Evolutionary conservation across 2,888 invertebrate genomes (phyloP), one percentile per base, ranked within the genome.

Genomic region (Melangyna quadrimaculata): DNA sequence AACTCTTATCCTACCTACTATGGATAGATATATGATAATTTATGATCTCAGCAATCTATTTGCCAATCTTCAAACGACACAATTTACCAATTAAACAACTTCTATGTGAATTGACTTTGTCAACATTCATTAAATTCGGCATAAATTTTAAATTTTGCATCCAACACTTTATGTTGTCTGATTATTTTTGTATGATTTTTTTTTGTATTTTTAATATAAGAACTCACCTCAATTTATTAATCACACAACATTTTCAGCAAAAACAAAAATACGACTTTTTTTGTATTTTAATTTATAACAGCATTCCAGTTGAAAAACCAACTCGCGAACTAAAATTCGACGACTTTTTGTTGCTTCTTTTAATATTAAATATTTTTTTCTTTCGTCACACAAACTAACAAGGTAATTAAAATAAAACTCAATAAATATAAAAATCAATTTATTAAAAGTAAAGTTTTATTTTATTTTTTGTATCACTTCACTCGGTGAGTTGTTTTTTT

Each of bases 151-250:
- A 55, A 3, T 17, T 61, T 40, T 24, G 14, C 19, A 4, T 67
- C 37, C 55, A 63, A 35, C 70, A 35, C 48, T 51, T 22, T 22
- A 27, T 24, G 7, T 1, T 14, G 12, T 51, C 0, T 12, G 0
- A 12, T 6, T 48, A 6, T 7, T 24, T 12, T 14, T n/a, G 2
- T 27, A 51, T 57, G 12, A 7, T 37, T 22, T 35, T 17, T 59
- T 19, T 10, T 7, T 19, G 8, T n/a, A 43, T 43, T 43, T 14
- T 17, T 9, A 10, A 1, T n/a, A 53, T 10, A 45, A 57, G 22
- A 57, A 86, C 86, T 86, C 81, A 86, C 86, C 86, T 78, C 69
- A 73, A 69, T 72, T n/a, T 22, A 51, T 72, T 22, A 72, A 73
- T 53, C 78, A 78, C 67, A 63, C 72, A 65, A 57, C 48, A 57